Percentiles rank a stretch among this genome's conserved stretches.
Conservation (phyloP, 2,888 invertebrate genomes). For the Thera obeliscata region DNA sequence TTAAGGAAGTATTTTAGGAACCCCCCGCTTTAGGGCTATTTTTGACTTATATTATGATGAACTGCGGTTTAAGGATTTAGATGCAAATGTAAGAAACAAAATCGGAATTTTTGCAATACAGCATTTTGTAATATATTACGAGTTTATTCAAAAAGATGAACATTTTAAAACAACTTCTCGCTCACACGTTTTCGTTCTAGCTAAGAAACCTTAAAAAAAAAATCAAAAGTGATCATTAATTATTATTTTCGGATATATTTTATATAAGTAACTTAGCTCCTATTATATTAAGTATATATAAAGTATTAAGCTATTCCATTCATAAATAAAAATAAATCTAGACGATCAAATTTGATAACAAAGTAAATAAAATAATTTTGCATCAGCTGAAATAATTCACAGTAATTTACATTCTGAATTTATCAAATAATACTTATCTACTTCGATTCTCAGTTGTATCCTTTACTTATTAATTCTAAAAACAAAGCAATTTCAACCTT, state of each 20-base stretch:
- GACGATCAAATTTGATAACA: constrained; percentile 38
- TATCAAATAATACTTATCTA: constrained; percentile 59
- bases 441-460: constrained; percentile 39
- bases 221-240: no score
- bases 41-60: background rate
- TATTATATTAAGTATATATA: no score
- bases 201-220: no score
- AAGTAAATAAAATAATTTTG: constrained; percentile 48
- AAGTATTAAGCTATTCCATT: no score
- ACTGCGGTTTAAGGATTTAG: background rate
- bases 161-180: no score
- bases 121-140: no score
- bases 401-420: constrained; percentile 60
- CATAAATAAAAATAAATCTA: constrained; percentile 7
- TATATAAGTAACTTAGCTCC: no score
- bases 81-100: background rate
- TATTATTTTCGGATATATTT: no score
- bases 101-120: background rate
- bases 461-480: constrained; percentile 23
- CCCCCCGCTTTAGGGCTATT: background rate
- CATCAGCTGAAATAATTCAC: constrained; percentile 56
- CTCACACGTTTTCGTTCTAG: no score
- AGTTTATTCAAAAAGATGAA: background rate
- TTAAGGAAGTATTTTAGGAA: background rate
- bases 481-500: constrained; percentile 38